These are phyloP conservation scores for Takifugu flavidus DNA, from an alignment of 2,113 vertebrate species.

Conservation along the genomic window DNA sequence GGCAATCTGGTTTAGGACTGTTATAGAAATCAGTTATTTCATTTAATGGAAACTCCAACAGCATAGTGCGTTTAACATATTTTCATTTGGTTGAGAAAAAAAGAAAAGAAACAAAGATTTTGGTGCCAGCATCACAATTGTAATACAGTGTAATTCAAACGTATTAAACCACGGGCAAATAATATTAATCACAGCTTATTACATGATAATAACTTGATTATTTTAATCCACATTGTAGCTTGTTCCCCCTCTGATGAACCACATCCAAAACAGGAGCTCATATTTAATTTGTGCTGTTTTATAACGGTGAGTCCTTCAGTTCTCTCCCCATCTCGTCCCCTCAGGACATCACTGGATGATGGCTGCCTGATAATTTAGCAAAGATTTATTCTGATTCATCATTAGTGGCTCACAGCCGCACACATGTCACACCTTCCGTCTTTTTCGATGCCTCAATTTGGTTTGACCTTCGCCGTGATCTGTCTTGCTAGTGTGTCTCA, in stretches of 20 bases:
- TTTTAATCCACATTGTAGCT: not conserved
- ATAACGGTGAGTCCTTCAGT: not conserved
- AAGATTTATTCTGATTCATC: slow-evolving; percentile 44
- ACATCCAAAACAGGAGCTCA: slow-evolving; percentile 17
- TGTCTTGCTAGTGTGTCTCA: slow-evolving; percentile 59
- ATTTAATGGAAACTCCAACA: no score
- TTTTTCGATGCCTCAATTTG: slow-evolving; percentile 49
- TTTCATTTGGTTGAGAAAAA: no score
- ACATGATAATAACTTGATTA: not conserved
- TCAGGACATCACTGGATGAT: slow-evolving; percentile 21
- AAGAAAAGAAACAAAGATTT: no score
- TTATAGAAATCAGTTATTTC: no score
- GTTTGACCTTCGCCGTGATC: slow-evolving; percentile 57
- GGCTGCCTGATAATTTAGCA: slow-evolving; percentile 24
- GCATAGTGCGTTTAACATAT: no score
- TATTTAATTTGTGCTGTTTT: slow-evolving; percentile 12
- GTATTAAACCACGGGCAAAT: no score
- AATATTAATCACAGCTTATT: not conserved
- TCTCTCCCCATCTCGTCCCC: not conserved
- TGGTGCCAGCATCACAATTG: no score
- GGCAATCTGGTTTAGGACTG: no score
- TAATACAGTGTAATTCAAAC: no score
- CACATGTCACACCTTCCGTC: slow-evolving; percentile 31
- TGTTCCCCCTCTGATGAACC: not conserved
- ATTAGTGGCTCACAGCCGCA: slow-evolving; percentile 27